Evolutionary conservation across 2,113 vertebrate genomes (phyloP).

Genomic region (Beaufortia kweichowensis): DNA sequence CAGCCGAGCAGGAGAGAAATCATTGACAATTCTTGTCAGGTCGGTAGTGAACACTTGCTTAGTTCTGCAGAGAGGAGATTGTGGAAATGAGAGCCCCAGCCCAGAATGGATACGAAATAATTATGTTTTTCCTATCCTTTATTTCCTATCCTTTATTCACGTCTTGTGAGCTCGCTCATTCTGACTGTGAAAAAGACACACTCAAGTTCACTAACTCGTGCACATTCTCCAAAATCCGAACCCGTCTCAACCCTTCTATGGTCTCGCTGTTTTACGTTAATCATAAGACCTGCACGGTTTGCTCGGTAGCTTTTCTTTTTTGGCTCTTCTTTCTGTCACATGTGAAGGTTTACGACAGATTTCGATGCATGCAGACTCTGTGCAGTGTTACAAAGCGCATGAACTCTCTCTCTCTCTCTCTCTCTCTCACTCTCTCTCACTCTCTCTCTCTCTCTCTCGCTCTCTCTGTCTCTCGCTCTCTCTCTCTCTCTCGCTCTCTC

Average conservation of each 20-base stretch:
- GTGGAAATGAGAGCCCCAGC: conserved; percentile 64
- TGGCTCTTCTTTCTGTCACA: neutral
- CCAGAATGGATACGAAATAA: conserved; percentile 70
- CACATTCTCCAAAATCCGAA: neutral
- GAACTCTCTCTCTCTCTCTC: conserved; percentile 2
- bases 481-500: neutral
- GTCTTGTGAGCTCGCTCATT: conserved; percentile 33
- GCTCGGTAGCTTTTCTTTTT: neutral
- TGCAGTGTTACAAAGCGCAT: conserved; percentile 28
- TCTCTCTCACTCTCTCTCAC: conserved; percentile 1
- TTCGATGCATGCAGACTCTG: conserved; percentile 28
- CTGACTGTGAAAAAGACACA: neutral
- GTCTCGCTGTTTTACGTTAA: neutral
- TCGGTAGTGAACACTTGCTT: conserved; percentile 67
- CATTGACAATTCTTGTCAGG: conserved; percentile 78
- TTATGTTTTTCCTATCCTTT: conserved; percentile 57
- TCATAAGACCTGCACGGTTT: neutral
- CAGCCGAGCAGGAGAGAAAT: conserved; percentile 67
- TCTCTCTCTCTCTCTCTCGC: neutral
- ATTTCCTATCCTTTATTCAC: conserved; percentile 31
- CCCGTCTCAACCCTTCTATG: neutral
- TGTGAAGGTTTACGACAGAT: conserved; percentile 13
- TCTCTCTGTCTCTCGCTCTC: neutral
- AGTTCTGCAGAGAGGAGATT: conserved; percentile 73
- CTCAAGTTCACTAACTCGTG: conserved; percentile 14